Conservation (phyloP, 2,113 vertebrate genomes). For the Cepphus grylle region DNA sequence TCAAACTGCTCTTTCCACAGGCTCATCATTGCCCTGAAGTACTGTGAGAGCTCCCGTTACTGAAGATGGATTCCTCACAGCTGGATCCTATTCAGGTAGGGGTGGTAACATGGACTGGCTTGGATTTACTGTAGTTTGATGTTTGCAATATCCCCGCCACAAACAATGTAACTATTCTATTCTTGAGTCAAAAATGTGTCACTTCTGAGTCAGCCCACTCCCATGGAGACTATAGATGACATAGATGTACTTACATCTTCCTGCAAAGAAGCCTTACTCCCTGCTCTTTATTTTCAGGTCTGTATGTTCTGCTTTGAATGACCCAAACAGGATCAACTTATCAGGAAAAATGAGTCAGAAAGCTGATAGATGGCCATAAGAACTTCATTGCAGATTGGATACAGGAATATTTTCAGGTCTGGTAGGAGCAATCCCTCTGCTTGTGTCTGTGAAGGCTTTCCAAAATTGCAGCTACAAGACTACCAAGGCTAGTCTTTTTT, state of each 20-base stretch:
- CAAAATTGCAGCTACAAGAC: rapidly evolving
- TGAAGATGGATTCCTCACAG: background rate
- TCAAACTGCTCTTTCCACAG: background rate
- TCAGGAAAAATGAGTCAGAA: background rate
- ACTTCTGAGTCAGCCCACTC: background rate
- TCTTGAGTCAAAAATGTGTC: background rate
- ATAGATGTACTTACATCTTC: background rate
- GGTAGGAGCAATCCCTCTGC: background rate
- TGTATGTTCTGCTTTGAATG: background rate
- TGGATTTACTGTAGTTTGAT: background rate
- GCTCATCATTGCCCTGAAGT: background rate
- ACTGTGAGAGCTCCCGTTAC: background rate
- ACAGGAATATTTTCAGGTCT: background rate
- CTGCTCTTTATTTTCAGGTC: background rate
- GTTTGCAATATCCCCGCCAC: background rate
- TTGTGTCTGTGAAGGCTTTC: background rate
- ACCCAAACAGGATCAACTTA: background rate
- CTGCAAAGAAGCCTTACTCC: background rate
- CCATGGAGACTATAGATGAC: background rate
- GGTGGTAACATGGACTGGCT: background rate
- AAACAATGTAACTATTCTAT: background rate
- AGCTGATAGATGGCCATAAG: background rate
- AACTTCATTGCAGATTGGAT: background rate
- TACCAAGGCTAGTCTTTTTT: background rate
- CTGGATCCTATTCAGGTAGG: background rate